Base-by-base conservation (phyloP, 1,140 invertebrate genomes). In the Drosophila mojavensis region DNA sequence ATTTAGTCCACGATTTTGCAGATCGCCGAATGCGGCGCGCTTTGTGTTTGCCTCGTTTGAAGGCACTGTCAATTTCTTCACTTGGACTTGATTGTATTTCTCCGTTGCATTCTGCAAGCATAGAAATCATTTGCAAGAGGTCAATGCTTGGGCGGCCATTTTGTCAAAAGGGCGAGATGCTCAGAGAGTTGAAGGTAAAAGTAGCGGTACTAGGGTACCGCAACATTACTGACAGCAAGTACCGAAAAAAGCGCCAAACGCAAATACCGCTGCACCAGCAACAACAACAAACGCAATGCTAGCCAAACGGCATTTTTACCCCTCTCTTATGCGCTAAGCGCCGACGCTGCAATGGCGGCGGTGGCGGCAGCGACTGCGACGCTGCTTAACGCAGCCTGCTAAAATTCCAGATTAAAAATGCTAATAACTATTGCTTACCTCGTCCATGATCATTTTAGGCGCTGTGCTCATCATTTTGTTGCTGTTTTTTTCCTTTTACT, bases 1-100 rank as follows among this genome's bases (percentile, higher is more conserved):
- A n/a, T 63, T 74, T 2, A 92, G 17, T 28, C 78, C 91, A 30
- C 90, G 83, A 80, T 92, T 92, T 33, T 92, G 91, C n/a, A 92
- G 41, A 51, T 92, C 91, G 36, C 91, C 91, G 4, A 92, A 55
- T 17, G 91, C 91, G 33, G 91, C 83, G 36, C 91, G 83, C 63
- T 91, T 92, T 67, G 86, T 90, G 70, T 78, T 81, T 20, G 73
- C 83, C 72, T 81, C 84, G 43, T 79, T 75, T 30, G 78, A 62
- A 74, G 75, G 65, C 68, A 75, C 80, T 67, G 78, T 85, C 74
- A 92, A 59, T 78, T 91, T 92, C 67, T 92, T 92, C 24, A 80
- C 28, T 62, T 84, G 77, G 20, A 82, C 74, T 20, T 86, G 81
- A n/a, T 88, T 85, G 17, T 73, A 67, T 24, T 88, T 90, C 59